Percentiles rank a stretch among this genome's conserved stretches.
These are phyloP conservation scores for Artemia franciscana DNA, from an alignment of 1,140 invertebrate genomes.

Conservation along the genomic window DNA sequence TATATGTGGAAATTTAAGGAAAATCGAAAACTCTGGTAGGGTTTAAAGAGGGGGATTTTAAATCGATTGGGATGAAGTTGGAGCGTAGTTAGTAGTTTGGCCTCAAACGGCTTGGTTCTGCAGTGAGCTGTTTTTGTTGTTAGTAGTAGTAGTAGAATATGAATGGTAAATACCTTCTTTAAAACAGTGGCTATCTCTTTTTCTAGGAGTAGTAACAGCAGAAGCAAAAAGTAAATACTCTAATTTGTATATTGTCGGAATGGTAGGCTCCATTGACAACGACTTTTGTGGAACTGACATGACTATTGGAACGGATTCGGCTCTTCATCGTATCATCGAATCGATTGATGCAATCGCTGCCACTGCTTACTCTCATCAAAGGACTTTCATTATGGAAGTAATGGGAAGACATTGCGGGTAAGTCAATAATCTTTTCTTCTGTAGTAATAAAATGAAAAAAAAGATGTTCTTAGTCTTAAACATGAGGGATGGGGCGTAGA, in stretches of 20 bases:
- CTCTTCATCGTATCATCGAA: slow-evolving; percentile 92
- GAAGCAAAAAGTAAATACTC: slow-evolving; percentile 49
- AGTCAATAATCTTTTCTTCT: slow-evolving; percentile 22
- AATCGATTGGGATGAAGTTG: too few species aligned
- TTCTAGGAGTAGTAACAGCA: slow-evolving; percentile 42
- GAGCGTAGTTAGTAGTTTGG: too few species aligned
- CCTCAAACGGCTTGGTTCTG: too few species aligned
- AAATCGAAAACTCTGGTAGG: too few species aligned
- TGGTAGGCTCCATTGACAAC: slow-evolving; percentile 99
- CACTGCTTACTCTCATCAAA: slow-evolving; percentile 93
- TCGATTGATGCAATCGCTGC: slow-evolving; percentile 93
- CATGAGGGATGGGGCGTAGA: background rate
- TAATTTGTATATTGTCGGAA: slow-evolving; percentile 76
- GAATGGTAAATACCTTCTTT: too few species aligned
- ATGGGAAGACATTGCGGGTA: slow-evolving; percentile 99
- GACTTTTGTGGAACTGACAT: slow-evolving; percentile 99
- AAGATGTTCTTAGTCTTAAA: background rate
- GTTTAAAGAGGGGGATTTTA: too few species aligned
- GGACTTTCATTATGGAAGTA: slow-evolving; percentile 98
- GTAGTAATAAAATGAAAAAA: too few species aligned
- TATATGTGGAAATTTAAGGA: too few species aligned
- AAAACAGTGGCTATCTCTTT: too few species aligned
- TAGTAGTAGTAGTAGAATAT: too few species aligned
- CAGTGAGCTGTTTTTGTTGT: too few species aligned
- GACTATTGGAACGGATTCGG: slow-evolving; percentile 98